phyloP scores from a whole-genome alignment of 2,888 invertebrate species.

The Melanotus villosus region DNA sequence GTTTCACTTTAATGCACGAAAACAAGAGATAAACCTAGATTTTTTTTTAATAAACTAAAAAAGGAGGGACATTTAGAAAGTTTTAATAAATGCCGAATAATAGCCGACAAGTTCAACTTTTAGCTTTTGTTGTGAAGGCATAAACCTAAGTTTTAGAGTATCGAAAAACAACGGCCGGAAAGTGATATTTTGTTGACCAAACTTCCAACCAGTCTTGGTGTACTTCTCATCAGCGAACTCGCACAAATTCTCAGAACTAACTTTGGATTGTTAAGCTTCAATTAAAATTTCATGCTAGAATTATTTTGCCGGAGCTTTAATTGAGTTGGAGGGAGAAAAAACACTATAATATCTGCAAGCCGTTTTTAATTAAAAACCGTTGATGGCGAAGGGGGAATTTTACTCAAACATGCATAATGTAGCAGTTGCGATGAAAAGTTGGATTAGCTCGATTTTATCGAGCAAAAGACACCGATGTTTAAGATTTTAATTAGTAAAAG shows the following conservation, averaged over 20 bases:
- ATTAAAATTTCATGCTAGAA: constrained; percentile 50
- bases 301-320: constrained; percentile 40
- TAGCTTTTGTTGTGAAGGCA: background rate
- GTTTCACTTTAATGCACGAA: background rate
- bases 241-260: constrained; percentile 47
- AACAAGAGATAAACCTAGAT: background rate
- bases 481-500: too few species aligned
- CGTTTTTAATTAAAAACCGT: constrained; percentile 44
- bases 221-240: constrained; percentile 24
- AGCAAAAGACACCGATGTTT: background rate
- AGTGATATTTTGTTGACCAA: constrained; percentile 24
- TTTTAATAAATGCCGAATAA: too few species aligned
- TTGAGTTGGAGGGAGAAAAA: constrained; percentile 43
- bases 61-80: background rate
- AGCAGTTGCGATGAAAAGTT: constrained; percentile 7
- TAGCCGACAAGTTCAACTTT: background rate
- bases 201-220: constrained; percentile 1
- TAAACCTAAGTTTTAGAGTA: background rate
- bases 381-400: constrained; percentile 22
- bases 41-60: background rate
- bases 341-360: constrained; percentile 34
- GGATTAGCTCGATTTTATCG: constrained; percentile 1
- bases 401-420: constrained; percentile 21
- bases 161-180: background rate
- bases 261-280: constrained; percentile 49